Evolutionary conservation across 2,797 vertebrate genomes (phyloP), one percentile per base, ranked within the genome.

Genomic region (Cossypha niveicapilla): DNA sequence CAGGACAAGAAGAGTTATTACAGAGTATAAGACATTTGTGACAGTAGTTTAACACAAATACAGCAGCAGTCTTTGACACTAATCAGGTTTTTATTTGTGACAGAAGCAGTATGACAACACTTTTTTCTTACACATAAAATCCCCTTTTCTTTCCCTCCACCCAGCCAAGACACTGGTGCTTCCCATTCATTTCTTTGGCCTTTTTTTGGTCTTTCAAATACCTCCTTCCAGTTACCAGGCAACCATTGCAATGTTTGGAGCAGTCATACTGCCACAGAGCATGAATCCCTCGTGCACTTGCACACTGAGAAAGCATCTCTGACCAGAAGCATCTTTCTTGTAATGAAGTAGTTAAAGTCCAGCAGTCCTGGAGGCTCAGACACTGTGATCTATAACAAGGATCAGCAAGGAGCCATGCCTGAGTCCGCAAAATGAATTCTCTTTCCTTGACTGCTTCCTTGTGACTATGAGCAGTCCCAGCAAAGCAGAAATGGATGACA

Each of bases 201-300:
- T 76, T 47, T 73, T 75, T 82, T 83, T 45, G 1, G 37, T 87
- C 60, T 84, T 88, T 87, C 63, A 94, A 92, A 79, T 90, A 85
- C 56, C 16, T 79, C 47, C 88, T 84, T 73, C 53, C 35, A 30
- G 86, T 93, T 94, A 79, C 94, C 77, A 89, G 74, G 94, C 86
- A 94, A 96, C 88, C 53, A 61, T 82, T 79, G 86, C 27, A 3
- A 76, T 90, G 57, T 89, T 95, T 94, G 67, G 56, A 92, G 60
- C 70, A 86, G 63, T 88, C 44, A 9, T 42, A 23, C 22, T 79
- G 48, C 62, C 66, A 73, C 30, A 70, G 77, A 72, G 10, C 80
- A 44, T 27, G 76, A 91, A 84, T 93, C 63, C 63, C 51, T 53
- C 44, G 73, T 94, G 47, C 34, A 66, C 19, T 90, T 81, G 72